Evolutionary conservation across 2,888 invertebrate species (phyloP).

Genomic region (Antheraea yamamai): DNA sequence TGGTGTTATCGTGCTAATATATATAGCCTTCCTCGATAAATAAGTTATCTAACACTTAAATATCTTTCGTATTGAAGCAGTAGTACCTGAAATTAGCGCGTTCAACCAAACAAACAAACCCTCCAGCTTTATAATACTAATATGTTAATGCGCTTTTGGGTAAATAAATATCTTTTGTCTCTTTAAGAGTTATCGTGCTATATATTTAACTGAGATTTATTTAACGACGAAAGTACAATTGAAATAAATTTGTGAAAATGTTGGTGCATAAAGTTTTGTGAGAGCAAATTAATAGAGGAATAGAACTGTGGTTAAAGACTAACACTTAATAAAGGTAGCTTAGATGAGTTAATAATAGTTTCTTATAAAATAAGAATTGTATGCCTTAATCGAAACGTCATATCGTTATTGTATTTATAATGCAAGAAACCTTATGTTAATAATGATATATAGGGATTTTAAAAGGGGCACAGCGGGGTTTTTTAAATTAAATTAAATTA

Average conservation of each 20-base stretch:
- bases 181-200: constrained; percentile 19
- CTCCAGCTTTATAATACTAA: too few species aligned
- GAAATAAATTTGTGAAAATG: constrained; percentile 28
- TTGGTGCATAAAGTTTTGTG: constrained; percentile 38
- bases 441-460: neutral
- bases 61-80: too few species aligned
- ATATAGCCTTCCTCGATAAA: too few species aligned
- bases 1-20: too few species aligned
- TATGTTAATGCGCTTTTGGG: neutral
- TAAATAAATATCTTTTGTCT: neutral
- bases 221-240: constrained; percentile 36
- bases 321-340: constrained; percentile 38
- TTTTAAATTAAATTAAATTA: neutral
- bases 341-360: constrained; percentile 54
- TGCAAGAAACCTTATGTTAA: constrained; percentile 43
- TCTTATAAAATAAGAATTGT: constrained; percentile 78
- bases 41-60: too few species aligned
- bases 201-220: constrained; percentile 26
- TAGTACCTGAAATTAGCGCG: too few species aligned
- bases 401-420: constrained; percentile 79
- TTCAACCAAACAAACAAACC: too few species aligned
- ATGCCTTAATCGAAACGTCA: constrained; percentile 78
- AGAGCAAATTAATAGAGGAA: constrained; percentile 16
- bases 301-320: constrained; percentile 17
- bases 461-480: neutral